A percentile compares a stretch with the other conserved stretches of the same genome.
Conservation (phyloP, 2,888 invertebrate species). For the Hydrotaea cyrtoneurina region DNA sequence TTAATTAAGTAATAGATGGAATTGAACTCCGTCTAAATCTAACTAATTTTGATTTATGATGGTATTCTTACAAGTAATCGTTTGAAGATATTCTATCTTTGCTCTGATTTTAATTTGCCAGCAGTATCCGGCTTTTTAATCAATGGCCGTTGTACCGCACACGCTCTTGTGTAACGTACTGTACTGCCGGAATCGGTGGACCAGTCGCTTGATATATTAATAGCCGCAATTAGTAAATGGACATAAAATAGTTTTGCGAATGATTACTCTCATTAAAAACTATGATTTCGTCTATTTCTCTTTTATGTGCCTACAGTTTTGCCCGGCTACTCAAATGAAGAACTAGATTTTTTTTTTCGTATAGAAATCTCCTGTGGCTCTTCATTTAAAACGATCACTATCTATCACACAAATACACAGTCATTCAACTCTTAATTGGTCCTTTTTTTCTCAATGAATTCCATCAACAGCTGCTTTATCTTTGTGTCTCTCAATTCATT, state of each 20-base stretch:
- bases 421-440: constrained; percentile 23
- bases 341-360: neutral
- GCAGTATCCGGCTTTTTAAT: too few species aligned
- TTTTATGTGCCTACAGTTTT: neutral
- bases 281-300: constrained; percentile 49
- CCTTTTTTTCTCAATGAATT: constrained; percentile 25
- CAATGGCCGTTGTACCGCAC: too few species aligned
- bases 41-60: too few species aligned
- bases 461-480: constrained; percentile 28
- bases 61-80: too few species aligned
- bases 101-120: too few species aligned
- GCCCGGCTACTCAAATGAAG: neutral
- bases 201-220: constrained; percentile 61
- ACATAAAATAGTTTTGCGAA: constrained; percentile 65
- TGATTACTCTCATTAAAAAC: constrained; percentile 66
- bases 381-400: constrained; percentile 26
- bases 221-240: constrained; percentile 66
- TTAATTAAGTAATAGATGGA: too few species aligned
- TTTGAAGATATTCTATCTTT: too few species aligned
- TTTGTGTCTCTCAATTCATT: neutral
- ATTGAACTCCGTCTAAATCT: too few species aligned
- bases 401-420: constrained; percentile 4
- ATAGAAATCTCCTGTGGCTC: constrained; percentile 4
- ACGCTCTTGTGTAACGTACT: neutral
- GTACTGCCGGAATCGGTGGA: neutral